Conservation (phyloP, 2,797 vertebrate species). For the Cyprinella venusta region DNA sequence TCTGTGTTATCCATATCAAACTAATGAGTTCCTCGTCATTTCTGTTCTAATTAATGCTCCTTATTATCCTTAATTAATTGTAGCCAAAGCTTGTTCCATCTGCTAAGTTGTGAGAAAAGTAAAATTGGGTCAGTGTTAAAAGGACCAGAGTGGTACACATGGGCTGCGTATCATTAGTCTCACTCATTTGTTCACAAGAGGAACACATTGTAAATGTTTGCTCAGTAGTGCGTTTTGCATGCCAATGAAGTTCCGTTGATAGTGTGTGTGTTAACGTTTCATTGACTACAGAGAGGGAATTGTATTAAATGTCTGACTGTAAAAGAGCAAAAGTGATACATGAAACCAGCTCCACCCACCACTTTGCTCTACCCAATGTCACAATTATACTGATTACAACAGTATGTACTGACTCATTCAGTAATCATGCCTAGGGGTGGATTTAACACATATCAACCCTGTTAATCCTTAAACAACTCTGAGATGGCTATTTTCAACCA, state of each 20-base stretch:
- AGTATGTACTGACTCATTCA: conserved; percentile 3
- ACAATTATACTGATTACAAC: conserved; percentile 37
- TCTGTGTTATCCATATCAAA: conserved; percentile 74
- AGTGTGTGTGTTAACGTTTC: conserved; percentile 7
- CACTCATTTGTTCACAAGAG: conserved; percentile 68
- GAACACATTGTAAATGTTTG: conserved; percentile 49
- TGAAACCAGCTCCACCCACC: background rate
- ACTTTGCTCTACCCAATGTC: background rate
- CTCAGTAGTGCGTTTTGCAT: conserved; percentile 37
- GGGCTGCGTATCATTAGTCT: conserved; percentile 57
- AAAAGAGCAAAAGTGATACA: conserved; percentile 20
- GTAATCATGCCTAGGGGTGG: conserved; percentile 42
- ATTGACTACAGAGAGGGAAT: conserved; percentile 3
- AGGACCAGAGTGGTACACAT: conserved; percentile 63
- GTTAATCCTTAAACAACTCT: conserved; percentile 48
- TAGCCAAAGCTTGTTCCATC: conserved; percentile 77
- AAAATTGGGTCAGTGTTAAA: conserved; percentile 75
- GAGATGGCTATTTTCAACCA: conserved; percentile 42
- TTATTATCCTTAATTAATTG: conserved; percentile 84
- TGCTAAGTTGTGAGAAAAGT: conserved; percentile 71
- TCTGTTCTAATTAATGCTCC: conserved; percentile 80
- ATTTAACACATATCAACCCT: conserved; percentile 30
- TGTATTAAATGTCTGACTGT: conserved; percentile 31
- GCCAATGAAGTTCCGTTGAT: conserved; percentile 35
- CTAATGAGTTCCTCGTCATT: conserved; percentile 76